phyloP scores from a whole-genome alignment of 2,888 invertebrate genomes.

The Agriopis leucophaearia region DNA sequence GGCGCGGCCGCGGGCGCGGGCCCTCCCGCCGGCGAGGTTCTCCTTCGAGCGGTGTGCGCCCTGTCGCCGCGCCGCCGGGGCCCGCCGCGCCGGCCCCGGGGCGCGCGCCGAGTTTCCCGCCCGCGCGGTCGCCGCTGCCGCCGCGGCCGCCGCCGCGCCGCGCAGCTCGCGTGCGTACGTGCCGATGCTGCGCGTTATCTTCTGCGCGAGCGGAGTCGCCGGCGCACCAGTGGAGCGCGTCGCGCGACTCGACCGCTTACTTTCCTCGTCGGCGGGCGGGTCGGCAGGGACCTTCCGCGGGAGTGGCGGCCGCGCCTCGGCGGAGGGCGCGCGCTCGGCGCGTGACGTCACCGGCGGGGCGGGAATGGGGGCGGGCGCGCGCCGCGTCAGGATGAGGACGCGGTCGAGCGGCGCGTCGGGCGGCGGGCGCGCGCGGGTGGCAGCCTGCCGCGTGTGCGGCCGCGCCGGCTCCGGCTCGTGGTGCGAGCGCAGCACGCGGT shows the following conservation, averaged over 20 bases:
- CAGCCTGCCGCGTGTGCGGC: constrained; percentile 65
- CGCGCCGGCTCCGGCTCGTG: constrained; percentile 68
- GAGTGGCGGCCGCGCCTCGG: constrained; percentile 37
- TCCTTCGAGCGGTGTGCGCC: constrained; percentile 76
- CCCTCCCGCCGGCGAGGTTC: constrained; percentile 72
- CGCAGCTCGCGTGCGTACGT: constrained; percentile 63
- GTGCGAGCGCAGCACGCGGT: constrained; percentile 80
- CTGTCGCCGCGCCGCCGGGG: constrained; percentile 71
- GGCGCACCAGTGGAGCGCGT: constrained; percentile 60
- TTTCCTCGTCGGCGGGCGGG: constrained; percentile 49
- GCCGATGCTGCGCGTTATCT: constrained; percentile 62
- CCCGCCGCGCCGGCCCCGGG: constrained; percentile 75
- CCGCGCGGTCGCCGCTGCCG: constrained; percentile 59
- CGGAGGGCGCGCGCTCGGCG: constrained; percentile 41
- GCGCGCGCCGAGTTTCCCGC: constrained; percentile 79
- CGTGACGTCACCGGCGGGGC: constrained; percentile 51
- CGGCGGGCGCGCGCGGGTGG: constrained; percentile 51
- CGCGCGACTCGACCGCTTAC: constrained; percentile 48
- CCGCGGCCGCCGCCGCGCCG: constrained; percentile 57
- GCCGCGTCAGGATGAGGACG: constrained; percentile 71
- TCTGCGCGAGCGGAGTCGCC: constrained; percentile 58
- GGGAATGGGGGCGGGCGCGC: constrained; percentile 54
- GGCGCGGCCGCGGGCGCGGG: constrained; percentile 50
- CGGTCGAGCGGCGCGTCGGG: constrained; percentile 59
- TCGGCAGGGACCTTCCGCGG: constrained; percentile 21